Percentiles rank a stretch among this genome's conserved stretches.
Conservation (phyloP, 1,140 invertebrate genomes). For the Vollenhovia emeryi region DNA sequence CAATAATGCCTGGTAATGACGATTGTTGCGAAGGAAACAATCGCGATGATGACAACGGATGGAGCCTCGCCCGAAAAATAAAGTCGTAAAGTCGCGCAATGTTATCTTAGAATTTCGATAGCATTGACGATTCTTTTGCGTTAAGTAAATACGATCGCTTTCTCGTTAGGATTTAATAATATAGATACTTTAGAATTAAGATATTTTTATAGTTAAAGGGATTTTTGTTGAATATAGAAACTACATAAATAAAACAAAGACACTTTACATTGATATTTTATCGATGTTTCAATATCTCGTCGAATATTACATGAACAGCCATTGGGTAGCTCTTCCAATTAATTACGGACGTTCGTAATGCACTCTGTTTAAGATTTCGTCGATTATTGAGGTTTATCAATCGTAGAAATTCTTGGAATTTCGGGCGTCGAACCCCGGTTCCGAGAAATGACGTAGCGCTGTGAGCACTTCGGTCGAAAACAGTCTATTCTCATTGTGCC, state of each 20-base stretch:
- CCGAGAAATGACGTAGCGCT: no score
- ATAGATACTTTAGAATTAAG: no score
- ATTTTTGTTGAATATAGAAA: neutral
- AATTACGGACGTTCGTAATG: neutral
- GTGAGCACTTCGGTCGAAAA: no score
- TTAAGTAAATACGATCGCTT: neutral
- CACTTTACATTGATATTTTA: neutral
- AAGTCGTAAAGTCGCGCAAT: slow-evolving; percentile 11
- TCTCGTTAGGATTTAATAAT: neutral
- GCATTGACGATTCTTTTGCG: neutral
- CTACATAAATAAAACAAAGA: neutral
- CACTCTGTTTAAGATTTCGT: no score
- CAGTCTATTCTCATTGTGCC: no score
- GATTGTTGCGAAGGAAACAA: slow-evolving; percentile 63
- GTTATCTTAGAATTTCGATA: neutral
- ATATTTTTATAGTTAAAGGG: neutral
- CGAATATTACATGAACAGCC: neutral
- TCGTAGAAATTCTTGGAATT: no score
- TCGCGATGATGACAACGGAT: slow-evolving; percentile 22
- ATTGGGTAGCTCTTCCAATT: neutral
- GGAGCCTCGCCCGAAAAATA: slow-evolving; percentile 8
- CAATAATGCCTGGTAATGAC: slow-evolving; percentile 60
- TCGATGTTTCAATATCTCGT: neutral
- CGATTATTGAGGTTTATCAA: no score
- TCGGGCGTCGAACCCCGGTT: no score